Evolutionary conservation across 92 coral and sea anemone genomes (phyloP).

Genomic region (Hydrozoanthus gracilis): DNA sequence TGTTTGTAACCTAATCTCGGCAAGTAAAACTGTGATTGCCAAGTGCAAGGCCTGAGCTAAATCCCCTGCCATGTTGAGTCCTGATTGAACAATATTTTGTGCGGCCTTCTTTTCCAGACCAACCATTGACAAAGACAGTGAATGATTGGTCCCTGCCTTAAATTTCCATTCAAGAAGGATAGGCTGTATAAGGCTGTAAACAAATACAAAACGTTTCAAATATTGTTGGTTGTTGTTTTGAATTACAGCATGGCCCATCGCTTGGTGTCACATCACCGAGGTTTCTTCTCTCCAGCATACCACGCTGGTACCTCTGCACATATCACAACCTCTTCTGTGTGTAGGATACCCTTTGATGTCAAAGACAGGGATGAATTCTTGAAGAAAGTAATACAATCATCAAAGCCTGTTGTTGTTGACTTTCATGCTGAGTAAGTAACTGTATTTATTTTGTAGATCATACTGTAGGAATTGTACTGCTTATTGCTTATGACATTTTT

Average conservation of each 20-base stretch:
- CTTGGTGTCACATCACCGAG: slow-evolving; percentile 90
- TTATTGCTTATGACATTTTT: too few relatives aligned
- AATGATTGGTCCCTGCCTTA: too few relatives aligned
- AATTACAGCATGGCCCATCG: slow-evolving; percentile 88
- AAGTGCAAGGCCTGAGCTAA: too few relatives aligned
- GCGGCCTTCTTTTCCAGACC: too few relatives aligned
- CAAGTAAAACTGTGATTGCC: too few relatives aligned
- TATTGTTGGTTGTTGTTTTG: neutral
- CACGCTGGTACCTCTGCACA: slow-evolving; percentile 86
- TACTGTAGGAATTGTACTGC: neutral
- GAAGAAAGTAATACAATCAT: slow-evolving; percentile 82
- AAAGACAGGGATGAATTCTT: slow-evolving; percentile 83
- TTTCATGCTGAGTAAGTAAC: slow-evolving; percentile 90
- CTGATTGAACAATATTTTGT: too few relatives aligned
- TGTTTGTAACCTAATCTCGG: too few relatives aligned
- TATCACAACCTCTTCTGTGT: slow-evolving; percentile 86
- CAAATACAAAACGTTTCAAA: too few relatives aligned
- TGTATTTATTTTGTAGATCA: neutral
- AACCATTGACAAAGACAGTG: too few relatives aligned
- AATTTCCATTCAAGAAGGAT: too few relatives aligned
- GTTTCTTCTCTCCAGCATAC: slow-evolving; percentile 88
- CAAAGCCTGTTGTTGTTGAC: slow-evolving; percentile 95
- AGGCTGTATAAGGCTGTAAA: too few relatives aligned
- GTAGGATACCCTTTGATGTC: slow-evolving; percentile 82
- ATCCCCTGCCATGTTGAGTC: too few relatives aligned